Percentiles rank a stretch among this genome's conserved stretches.
These are phyloP conservation scores for Trichoplusia ni DNA, from an alignment of 1,140 invertebrate species.

Conservation along the genomic window DNA sequence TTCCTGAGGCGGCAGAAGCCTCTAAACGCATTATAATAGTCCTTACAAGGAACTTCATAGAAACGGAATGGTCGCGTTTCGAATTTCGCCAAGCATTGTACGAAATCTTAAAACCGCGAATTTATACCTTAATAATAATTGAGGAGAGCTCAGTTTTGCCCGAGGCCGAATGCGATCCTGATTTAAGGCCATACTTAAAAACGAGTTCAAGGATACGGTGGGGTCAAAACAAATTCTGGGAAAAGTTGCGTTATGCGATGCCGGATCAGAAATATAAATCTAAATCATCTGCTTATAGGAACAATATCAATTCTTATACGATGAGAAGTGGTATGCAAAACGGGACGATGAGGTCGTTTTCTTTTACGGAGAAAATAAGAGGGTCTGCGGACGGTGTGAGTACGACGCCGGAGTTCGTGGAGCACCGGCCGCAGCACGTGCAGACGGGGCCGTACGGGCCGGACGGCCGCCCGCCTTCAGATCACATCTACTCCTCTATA, in stretches of 20 bases:
- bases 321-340: constrained; percentile 84
- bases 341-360: constrained; percentile 78
- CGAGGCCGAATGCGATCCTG: constrained; percentile 93
- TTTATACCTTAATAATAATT: constrained; percentile 92
- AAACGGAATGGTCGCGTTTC: constrained; percentile 93
- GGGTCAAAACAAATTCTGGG: constrained; percentile 96
- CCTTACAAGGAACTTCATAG: constrained; percentile 91
- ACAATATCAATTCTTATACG: constrained; percentile 90
- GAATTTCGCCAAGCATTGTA: constrained; percentile 92
- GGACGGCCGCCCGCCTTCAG: constrained; percentile 86
- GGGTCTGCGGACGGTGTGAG: constrained; percentile 59
- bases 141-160: constrained; percentile 87
- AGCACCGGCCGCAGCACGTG: constrained; percentile 64
- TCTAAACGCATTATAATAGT: constrained; percentile 90
- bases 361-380: constrained; percentile 74
- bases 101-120: constrained; percentile 90
- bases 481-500: constrained; percentile 94
- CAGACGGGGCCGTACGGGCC: constrained; percentile 63
- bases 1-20: constrained; percentile 93
- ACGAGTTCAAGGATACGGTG: constrained; percentile 90
- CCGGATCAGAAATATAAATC: constrained; percentile 82
- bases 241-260: constrained; percentile 93
- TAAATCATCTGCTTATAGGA: constrained; percentile 82
- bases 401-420: constrained; percentile 62
- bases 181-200: constrained; percentile 93